Evolutionary conservation across 2,113 vertebrate species (phyloP).

Genomic region (Podilymbus podiceps): DNA sequence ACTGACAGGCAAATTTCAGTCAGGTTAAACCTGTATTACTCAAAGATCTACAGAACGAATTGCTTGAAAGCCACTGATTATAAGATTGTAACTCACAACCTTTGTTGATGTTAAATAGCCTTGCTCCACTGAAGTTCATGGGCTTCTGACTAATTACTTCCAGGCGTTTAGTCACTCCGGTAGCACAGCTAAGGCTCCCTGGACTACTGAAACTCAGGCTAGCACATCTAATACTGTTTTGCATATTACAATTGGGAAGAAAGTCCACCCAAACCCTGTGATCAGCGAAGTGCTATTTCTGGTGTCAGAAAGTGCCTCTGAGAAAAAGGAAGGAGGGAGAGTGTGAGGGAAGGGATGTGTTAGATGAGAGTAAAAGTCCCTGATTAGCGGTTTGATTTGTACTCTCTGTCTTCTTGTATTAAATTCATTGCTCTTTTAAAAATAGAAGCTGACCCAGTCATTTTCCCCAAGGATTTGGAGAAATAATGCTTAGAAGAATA

Average conservation of each 20-base stretch:
- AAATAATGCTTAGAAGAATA: background rate
- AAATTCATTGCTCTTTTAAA: background rate
- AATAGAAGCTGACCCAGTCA: background rate
- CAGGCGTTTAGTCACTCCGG: background rate
- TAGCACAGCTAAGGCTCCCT: background rate
- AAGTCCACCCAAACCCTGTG: background rate
- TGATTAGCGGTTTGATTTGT: background rate
- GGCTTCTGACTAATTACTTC: background rate
- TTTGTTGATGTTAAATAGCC: background rate
- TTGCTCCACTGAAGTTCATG: background rate
- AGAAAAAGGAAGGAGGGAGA: background rate
- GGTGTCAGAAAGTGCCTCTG: background rate
- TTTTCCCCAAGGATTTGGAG: background rate
- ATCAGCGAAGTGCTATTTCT: background rate
- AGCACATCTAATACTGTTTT: background rate
- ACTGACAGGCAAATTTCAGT: background rate
- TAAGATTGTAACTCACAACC: background rate
- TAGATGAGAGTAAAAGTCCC: background rate
- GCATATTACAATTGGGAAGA: background rate
- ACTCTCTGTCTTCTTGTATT: background rate
- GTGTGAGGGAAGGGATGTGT: background rate
- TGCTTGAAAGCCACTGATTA: background rate
- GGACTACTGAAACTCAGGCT: background rate
- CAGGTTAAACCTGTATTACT: background rate
- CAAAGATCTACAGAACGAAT: background rate